Percentiles rank a stretch among this genome's conserved stretches.
These are phyloP conservation scores for Acronicta psi DNA, from an alignment of 2,888 invertebrate species.

Conservation along the genomic window DNA sequence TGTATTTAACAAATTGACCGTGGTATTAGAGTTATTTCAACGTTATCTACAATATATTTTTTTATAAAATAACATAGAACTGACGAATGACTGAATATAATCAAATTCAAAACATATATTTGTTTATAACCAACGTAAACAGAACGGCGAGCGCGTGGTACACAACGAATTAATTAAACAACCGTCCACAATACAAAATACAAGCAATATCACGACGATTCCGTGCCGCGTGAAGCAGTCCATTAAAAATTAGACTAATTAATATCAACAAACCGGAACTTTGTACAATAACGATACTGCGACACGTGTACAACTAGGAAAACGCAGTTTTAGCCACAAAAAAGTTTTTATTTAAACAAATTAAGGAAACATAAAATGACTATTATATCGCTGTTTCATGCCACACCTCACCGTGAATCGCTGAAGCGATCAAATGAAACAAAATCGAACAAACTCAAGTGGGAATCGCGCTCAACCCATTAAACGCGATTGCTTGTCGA, in stretches of 20 bases:
- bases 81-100: too few species aligned
- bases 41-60: too few species aligned
- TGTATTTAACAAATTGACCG: too few species aligned
- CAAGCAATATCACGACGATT: slow-evolving; percentile 12
- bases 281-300: slow-evolving; percentile 8
- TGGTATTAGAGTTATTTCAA: too few species aligned
- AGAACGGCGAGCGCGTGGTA: background rate
- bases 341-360: slow-evolving; percentile 33
- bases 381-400: slow-evolving; percentile 51
- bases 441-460: slow-evolving; percentile 85
- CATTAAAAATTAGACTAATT: slow-evolving; percentile 32
- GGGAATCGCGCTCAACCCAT: slow-evolving; percentile 85
- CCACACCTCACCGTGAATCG: slow-evolving; percentile 73
- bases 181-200: slow-evolving; percentile 24
- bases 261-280: slow-evolving; percentile 13
- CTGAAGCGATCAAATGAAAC: slow-evolving; percentile 80
- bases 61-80: too few species aligned
- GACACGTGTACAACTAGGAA: background rate
- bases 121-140: slow-evolving; percentile 5
- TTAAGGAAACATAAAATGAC: slow-evolving; percentile 43
- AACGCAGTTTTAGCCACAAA: slow-evolving; percentile 5
- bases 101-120: background rate
- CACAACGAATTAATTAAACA: slow-evolving; percentile 22
- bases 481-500: slow-evolving; percentile 86
- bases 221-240: slow-evolving; percentile 5